phyloP scores from a whole-genome alignment of 53 echinoderm and acorn worm species.

The Arbacia lixula region DNA sequence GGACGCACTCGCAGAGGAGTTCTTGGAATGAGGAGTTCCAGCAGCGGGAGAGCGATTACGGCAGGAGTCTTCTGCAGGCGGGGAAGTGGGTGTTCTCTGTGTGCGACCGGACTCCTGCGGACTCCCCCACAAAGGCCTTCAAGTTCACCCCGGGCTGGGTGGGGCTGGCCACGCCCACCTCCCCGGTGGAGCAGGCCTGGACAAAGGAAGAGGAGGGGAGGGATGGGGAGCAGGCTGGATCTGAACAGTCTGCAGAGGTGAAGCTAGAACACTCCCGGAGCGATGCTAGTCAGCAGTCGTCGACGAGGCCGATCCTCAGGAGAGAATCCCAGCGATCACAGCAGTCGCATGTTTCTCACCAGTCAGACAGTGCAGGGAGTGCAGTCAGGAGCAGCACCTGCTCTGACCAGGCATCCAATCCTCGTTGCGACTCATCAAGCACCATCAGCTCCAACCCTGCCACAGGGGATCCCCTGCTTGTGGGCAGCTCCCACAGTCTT shows the following conservation, averaged over 20 bases:
- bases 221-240: not conserved
- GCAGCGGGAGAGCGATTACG: conserved; percentile 79
- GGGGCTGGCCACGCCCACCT: conserved; percentile 50
- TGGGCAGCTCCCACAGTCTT: conserved; percentile 91
- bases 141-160: conserved; percentile 95
- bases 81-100: conserved; percentile 90
- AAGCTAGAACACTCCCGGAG: conserved; percentile 43
- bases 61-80: conserved; percentile 85
- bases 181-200: conserved; percentile 35
- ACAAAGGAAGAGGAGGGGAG: not conserved
- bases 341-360: conserved; percentile 41
- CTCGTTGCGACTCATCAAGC: conserved; percentile 59
- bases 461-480: conserved; percentile 29
- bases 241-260: conserved; percentile 1
- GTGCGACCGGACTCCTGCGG: conserved; percentile 85
- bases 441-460: conserved; percentile 60
- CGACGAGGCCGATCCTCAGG: conserved; percentile 12
- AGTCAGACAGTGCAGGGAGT: conserved; percentile 43
- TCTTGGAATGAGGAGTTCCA: conserved; percentile 58
- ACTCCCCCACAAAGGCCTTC: conserved; percentile 89
- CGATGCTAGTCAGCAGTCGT: conserved; percentile 41
- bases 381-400: conserved; percentile 56
- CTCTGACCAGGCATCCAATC: conserved; percentile 57
- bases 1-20: conserved; percentile 53
- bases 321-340: conserved; percentile 50